Base-by-base conservation (phyloP, 2,113 vertebrate species). In the Phalacrocorax pelagicus region DNA sequence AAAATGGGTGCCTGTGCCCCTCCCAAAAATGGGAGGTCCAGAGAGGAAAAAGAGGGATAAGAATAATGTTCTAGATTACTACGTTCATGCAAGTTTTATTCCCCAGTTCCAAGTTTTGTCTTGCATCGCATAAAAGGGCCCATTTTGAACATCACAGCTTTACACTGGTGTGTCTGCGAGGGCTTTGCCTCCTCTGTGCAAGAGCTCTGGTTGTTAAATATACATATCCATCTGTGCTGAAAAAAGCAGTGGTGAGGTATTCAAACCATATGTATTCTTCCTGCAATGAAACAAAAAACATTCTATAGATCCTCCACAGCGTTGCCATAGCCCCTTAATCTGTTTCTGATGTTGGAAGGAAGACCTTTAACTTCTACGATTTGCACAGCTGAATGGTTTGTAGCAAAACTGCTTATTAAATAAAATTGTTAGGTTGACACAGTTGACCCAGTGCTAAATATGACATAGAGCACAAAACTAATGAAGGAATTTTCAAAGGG, bases 221-320 rank as follows among this genome's bases (percentile, higher is more conserved):
- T 90, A 80, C 63, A 40, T 66, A 65, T 26, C 89, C 79, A 73
- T 82, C 91, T 92, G 94, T 84, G 81, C 84, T 92, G 92, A 65
- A 77, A 67, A 75, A 81, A 85, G 73, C 89, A 52, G 71, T 24
- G 66, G 38, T 86, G 57, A 88, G 71, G 23, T 77, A 49, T 15
- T 85, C 88, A 75, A 57, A 80, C 83, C 13, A 6, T 81, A 67
- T 79, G 70, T 71, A 66, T 61, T 73, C 92, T 91, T 91, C 61
- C 88, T 86, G 32, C 66, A 91, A 44, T 42, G 66, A 73, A 94
- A 59, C 42, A 69, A 87, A 85, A 92, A 71, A 15, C 34, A 13
- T 63, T 44, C 61, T 61, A 1, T 30, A n/a, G 70, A 54, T 85
- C 49, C 18, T 94, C 29, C 66, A 19, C 21, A 40, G 58, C 11